Conservation (phyloP, 1,140 invertebrate species). For the Nephotettix cincticeps region DNA sequence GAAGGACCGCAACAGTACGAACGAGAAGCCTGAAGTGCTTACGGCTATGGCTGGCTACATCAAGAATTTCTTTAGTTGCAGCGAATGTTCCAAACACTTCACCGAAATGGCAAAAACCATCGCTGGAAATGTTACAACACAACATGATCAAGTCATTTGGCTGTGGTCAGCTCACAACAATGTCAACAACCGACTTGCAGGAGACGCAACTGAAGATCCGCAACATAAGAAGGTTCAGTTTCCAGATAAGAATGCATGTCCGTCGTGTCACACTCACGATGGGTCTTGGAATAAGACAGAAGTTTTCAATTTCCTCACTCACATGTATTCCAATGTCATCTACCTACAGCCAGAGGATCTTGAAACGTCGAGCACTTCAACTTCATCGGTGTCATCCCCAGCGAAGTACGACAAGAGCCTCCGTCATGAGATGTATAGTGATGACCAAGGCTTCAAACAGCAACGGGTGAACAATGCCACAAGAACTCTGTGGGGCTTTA, state of each 20-base stretch:
- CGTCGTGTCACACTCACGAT: conserved; percentile 60
- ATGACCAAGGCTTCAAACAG: conserved; percentile 34
- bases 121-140: conserved; percentile 64
- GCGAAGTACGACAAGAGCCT: conserved; percentile 34
- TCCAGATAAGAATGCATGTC: conserved; percentile 69
- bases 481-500: conserved; percentile 54
- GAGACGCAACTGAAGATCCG: conserved; percentile 89
- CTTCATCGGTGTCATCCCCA: neutral
- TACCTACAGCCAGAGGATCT: conserved; percentile 28
- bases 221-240: conserved; percentile 88
- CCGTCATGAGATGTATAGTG: conserved; percentile 33
- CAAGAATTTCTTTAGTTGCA: conserved; percentile 92
- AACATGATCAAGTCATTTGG: conserved; percentile 84
- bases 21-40: conserved; percentile 75
- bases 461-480: conserved; percentile 42
- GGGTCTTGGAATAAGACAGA: conserved; percentile 66
- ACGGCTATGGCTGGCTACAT: conserved; percentile 85
- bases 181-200: conserved; percentile 84
- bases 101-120: conserved; percentile 70
- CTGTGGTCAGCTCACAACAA: conserved; percentile 94
- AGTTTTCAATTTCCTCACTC: conserved; percentile 73
- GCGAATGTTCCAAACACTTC: conserved; percentile 88
- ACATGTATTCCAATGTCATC: conserved; percentile 62
- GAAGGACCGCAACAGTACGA: conserved; percentile 45
- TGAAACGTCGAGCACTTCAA: neutral